Percentiles rank a stretch among this genome's conserved stretches.
Evolutionary conservation across 2,113 vertebrate genomes (phyloP).

Genomic region (Prolemur simus): DNA sequence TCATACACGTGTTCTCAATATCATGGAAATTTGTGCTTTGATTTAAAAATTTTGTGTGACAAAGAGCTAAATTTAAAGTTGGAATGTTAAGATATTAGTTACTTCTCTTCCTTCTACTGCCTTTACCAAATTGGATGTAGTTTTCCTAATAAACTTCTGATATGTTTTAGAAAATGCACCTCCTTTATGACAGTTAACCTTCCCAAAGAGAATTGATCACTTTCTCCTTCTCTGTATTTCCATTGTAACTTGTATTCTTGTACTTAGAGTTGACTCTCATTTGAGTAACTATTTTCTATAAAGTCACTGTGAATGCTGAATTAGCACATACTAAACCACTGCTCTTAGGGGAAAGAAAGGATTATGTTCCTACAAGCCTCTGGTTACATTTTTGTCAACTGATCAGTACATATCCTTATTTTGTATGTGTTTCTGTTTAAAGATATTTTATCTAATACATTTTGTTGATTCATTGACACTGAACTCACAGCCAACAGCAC

Average conservation of each 20-base stretch:
- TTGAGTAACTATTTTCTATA: background rate
- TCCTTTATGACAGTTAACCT: background rate
- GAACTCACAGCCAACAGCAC: background rate
- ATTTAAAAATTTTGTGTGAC: conserved; percentile 19
- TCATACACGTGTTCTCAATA: background rate
- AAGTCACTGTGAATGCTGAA: background rate
- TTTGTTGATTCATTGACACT: background rate
- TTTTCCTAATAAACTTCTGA: background rate
- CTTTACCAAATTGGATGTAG: background rate
- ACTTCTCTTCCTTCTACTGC: background rate
- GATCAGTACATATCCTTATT: background rate
- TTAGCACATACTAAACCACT: background rate
- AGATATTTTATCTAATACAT: background rate
- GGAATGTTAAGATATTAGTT: background rate
- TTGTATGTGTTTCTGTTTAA: background rate
- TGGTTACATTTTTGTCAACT: background rate
- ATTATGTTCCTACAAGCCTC: background rate
- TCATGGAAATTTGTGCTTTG: background rate
- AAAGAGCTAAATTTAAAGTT: background rate
- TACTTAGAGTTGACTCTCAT: background rate
- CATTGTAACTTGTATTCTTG: background rate
- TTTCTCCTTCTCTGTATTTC: background rate
- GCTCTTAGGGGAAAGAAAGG: background rate
- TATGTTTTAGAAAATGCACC: background rate
- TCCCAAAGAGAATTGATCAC: background rate